Evolutionary conservation across 2,888 invertebrate genomes (phyloP), one percentile per base, ranked within the genome.

Genomic region (Thyatira batis): DNA sequence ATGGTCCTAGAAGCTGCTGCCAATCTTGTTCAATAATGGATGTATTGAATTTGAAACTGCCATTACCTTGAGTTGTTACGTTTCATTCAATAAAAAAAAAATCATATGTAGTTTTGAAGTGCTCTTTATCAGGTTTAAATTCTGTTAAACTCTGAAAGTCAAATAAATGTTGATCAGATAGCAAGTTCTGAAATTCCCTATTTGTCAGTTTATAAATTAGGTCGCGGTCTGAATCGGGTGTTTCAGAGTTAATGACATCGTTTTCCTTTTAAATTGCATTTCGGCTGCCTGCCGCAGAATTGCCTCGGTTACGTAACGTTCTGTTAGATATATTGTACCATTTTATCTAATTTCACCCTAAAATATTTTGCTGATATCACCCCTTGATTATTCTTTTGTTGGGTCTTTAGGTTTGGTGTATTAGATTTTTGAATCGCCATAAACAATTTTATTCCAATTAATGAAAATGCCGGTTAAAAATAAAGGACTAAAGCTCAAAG

Each of bases 181-280:
- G 17, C 39, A 39, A 39, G 39, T 17, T 39, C 39, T 39, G 13
- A 39, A 39, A 39, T 39, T 39, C 17, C 39, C 39, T 61, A 62
- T 63, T 60, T 60, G 55, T 49, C 28, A 50, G 57, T 60, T 56
- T 63, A 63, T 64, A 57, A 69, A 73, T 69, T 63, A 60, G 57
- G 54, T 48, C 54, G 58, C 55, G 58, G 45, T 51, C 49, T 52
- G 39, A 53, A 63, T 63, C n/a, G 51, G 53, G 50, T 60, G 59
- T 60, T 63, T 55, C 56, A 46, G 46, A 63, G 57, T 64, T 69
- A 73, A 73, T 75, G 67, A 66, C 66, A 63, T 66, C 73, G 72
- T 71, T 75, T 71, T 65, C 66, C 65, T 68, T 70, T 67, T 68
- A 71, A 74, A 77, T 75, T 71, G 72, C 69, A 73, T 70, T 72